A percentile compares a stretch with the other conserved stretches of the same genome.
These are phyloP conservation scores for Furcula furcula DNA, from an alignment of 2,888 invertebrate species.

Conservation along the genomic window DNA sequence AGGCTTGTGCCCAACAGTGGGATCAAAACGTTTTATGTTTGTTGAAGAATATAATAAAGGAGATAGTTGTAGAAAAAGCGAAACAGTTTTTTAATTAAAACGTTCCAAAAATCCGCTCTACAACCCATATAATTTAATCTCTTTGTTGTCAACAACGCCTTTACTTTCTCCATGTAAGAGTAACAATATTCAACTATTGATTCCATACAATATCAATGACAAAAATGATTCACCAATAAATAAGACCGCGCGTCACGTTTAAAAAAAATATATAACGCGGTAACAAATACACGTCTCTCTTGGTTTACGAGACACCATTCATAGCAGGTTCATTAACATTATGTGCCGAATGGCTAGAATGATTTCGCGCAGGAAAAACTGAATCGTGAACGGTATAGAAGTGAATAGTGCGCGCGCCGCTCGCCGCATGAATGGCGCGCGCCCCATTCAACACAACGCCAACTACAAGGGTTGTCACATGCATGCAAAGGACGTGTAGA, in stretches of 20 bases:
- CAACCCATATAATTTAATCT: too few relatives aligned
- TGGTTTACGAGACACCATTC: constrained; percentile 15
- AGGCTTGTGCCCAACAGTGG: too few relatives aligned
- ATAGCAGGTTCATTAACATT: constrained; percentile 36
- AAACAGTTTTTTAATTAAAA: too few relatives aligned
- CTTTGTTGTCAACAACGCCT: too few relatives aligned
- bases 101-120: too few relatives aligned
- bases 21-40: too few relatives aligned
- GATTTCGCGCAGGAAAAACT: constrained; percentile 42
- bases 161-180: too few relatives aligned
- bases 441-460: constrained; percentile 53
- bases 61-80: too few relatives aligned
- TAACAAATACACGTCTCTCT: background rate
- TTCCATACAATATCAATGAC: background rate
- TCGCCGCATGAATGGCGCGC: constrained; percentile 61
- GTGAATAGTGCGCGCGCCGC: constrained; percentile 47
- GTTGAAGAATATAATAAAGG: too few relatives aligned
- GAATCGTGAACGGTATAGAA: constrained; percentile 44
- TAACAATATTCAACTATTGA: too few relatives aligned
- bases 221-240: background rate
- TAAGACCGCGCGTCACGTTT: background rate
- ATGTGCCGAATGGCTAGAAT: constrained; percentile 26
- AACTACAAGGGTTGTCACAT: constrained; percentile 1
- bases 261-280: background rate
- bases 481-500: background rate